Conservation (phyloP, 2,888 invertebrate species). For the Drosophila borborema region DNA sequence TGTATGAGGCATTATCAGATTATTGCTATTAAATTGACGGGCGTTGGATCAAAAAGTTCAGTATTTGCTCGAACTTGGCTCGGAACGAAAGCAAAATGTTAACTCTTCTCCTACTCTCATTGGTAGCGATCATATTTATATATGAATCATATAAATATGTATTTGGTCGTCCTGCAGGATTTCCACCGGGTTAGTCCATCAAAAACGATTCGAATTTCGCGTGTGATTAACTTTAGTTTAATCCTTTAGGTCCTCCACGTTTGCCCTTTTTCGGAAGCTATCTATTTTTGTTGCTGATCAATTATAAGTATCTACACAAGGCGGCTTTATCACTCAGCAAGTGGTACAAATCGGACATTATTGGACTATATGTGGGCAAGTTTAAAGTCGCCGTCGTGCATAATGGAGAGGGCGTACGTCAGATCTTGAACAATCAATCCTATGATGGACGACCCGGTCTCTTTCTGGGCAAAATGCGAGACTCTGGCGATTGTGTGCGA, state of each 20-base stretch:
- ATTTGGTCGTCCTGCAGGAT: constrained; percentile 85
- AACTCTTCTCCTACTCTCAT: constrained; percentile 81
- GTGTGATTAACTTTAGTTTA: background rate
- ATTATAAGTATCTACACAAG: constrained; percentile 86
- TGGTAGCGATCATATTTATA: constrained; percentile 82
- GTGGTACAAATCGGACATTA: constrained; percentile 87
- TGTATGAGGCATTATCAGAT: constrained; percentile 11
- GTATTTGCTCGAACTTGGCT: constrained; percentile 33
- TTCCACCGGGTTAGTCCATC: constrained; percentile 87
- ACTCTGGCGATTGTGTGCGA: constrained; percentile 81
- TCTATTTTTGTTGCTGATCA: constrained; percentile 86
- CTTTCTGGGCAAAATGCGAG: constrained; percentile 86
- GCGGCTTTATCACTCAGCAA: constrained; percentile 86
- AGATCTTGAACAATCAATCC: constrained; percentile 87
- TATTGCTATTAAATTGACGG: constrained; percentile 12
- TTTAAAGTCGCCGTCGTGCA: constrained; percentile 86
- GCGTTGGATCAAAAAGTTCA: constrained; percentile 22
- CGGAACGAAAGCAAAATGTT: constrained; percentile 68
- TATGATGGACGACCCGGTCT: constrained; percentile 88
- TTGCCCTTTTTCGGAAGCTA: constrained; percentile 88
- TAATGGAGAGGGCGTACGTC: constrained; percentile 86
- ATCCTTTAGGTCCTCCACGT: constrained; percentile 87
- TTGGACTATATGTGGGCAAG: constrained; percentile 87
- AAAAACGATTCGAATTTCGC: background rate
- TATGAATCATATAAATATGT: constrained; percentile 84